Evolutionary conservation across 2,113 vertebrate genomes (phyloP).

Genomic region (Cathartes aura): DNA sequence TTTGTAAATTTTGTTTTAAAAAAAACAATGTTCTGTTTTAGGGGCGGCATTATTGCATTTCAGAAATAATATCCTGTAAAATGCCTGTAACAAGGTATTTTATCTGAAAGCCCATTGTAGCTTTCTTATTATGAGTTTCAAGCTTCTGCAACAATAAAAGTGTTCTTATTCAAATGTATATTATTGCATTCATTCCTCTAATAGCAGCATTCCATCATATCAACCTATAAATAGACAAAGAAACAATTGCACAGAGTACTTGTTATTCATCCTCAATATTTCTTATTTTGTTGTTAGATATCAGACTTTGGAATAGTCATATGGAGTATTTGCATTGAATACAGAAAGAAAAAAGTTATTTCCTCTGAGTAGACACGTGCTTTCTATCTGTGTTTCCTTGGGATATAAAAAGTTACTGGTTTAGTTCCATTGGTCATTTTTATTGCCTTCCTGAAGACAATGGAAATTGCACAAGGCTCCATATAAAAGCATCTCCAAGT

Average conservation of each 20-base stretch:
- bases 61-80: conserved; percentile 51
- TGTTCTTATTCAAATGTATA: conserved; percentile 71
- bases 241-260: conserved; percentile 62
- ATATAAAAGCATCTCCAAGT: conserved; percentile 16
- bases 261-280: conserved; percentile 56
- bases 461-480: background rate
- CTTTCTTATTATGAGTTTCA: conserved; percentile 62
- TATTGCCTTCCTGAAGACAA: conserved; percentile 18
- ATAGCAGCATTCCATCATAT: conserved; percentile 68
- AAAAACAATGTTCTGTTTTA: background rate
- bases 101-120: conserved; percentile 47
- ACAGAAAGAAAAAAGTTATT: background rate
- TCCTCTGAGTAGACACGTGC: background rate
- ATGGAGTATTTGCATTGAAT: background rate
- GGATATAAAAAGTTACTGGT: background rate
- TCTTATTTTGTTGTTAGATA: conserved; percentile 49
- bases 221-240: conserved; percentile 69
- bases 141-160: conserved; percentile 52
- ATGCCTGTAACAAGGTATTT: conserved; percentile 28
- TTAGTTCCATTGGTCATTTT: conserved; percentile 20
- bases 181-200: conserved; percentile 56
- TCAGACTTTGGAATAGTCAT: conserved; percentile 8
- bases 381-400: background rate
- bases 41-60: conserved; percentile 28
- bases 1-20: background rate